phyloP scores from a whole-genome alignment of 2,797 vertebrate genomes.

The Crocidura indochinensis region DNA sequence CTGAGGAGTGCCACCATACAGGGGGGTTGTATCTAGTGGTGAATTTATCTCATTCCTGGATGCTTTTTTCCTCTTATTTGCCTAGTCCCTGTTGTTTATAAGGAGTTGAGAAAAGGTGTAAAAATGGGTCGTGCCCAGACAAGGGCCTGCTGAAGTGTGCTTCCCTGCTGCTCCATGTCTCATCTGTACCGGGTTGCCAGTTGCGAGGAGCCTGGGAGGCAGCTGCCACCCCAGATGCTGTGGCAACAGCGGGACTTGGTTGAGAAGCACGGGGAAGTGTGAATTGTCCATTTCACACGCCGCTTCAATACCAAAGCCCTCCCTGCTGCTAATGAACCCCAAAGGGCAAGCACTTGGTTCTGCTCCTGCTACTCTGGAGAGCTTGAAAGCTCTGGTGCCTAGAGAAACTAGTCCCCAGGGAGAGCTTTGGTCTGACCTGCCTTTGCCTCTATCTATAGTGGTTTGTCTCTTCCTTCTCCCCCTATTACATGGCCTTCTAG shows the following conservation, averaged over 20 bases:
- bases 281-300: slow-evolving; percentile 84
- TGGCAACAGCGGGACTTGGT: slow-evolving; percentile 28
- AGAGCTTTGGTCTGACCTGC: background rate
- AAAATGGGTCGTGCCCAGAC: rapidly evolving
- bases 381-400: slow-evolving; percentile 61
- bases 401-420: slow-evolving; percentile 2
- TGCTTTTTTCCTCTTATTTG: background rate
- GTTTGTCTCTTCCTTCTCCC: background rate
- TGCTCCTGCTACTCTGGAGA: slow-evolving; percentile 21
- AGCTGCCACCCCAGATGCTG: background rate
- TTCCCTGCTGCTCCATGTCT: slow-evolving; percentile 4
- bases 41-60: background rate
- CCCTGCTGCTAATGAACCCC: slow-evolving; percentile 74
- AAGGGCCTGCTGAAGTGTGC: background rate
- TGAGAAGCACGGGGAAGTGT: slow-evolving; percentile 62
- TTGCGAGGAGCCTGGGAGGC: background rate
- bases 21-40: too few relatives aligned
- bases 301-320: slow-evolving; percentile 60
- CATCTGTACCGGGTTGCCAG: background rate
- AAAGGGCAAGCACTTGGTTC: slow-evolving; percentile 62
- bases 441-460: background rate
- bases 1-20: background rate
- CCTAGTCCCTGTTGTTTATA: background rate
- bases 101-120: background rate
- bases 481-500: background rate